These are phyloP conservation scores for Zophobas morio DNA, from an alignment of 1,140 invertebrate genomes.

Conservation along the genomic window DNA sequence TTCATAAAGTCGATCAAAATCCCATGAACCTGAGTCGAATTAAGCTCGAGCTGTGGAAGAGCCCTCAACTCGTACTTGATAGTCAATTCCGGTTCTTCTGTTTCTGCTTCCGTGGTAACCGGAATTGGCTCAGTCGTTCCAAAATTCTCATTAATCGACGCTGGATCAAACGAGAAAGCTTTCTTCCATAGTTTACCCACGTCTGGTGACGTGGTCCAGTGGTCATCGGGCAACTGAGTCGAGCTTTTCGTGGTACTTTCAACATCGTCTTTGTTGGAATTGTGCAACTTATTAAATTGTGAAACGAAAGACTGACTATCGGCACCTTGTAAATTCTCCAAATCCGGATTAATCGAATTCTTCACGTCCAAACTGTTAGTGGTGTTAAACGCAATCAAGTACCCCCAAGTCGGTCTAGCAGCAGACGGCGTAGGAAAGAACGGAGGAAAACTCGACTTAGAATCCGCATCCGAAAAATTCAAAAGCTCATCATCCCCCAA, in stretches of 20 bases:
- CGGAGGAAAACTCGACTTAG: constrained; percentile 61
- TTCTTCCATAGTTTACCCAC: constrained; percentile 75
- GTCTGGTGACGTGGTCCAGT: constrained; percentile 72
- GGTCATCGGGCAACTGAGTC: constrained; percentile 61
- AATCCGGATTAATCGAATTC: constrained; percentile 58
- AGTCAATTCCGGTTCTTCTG: constrained; percentile 33
- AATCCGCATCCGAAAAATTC: constrained; percentile 80
- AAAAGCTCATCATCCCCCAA: constrained; percentile 82
- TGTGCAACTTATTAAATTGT: constrained; percentile 59
- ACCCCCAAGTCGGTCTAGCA: constrained; percentile 62
- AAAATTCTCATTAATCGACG: constrained; percentile 79
- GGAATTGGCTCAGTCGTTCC: constrained; percentile 61
- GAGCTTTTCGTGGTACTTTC: background rate
- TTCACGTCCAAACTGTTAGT: constrained; percentile 51
- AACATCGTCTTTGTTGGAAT: constrained; percentile 55
- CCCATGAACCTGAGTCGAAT: constrained; percentile 64
- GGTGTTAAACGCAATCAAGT: constrained; percentile 59
- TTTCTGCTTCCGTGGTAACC: constrained; percentile 30
- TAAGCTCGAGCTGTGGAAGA: constrained; percentile 60
- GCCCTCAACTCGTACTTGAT: constrained; percentile 61
- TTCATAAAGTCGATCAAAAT: constrained; percentile 66
- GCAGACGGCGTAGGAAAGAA: constrained; percentile 54
- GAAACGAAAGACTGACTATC: constrained; percentile 64
- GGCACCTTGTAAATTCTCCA: constrained; percentile 60
- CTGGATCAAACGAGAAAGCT: constrained; percentile 78